Percentiles rank a stretch among this genome's conserved stretches.
phyloP scores from a whole-genome alignment of 2,797 vertebrate species.

The Sebastes glaucus region DNA sequence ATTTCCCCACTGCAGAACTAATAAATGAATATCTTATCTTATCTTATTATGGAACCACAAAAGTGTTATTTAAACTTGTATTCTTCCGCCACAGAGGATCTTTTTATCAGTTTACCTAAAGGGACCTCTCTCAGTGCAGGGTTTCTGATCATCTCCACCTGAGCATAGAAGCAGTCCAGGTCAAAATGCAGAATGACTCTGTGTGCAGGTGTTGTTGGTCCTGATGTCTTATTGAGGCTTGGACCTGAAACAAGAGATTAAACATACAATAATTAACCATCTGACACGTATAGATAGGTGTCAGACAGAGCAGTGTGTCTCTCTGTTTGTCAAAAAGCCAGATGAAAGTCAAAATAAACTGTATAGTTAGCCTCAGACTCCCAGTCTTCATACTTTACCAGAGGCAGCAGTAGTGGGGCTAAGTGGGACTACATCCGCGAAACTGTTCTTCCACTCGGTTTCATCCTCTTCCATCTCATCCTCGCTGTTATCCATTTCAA shows the following conservation, averaged over 20 bases:
- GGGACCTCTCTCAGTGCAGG: slow-evolving; percentile 87
- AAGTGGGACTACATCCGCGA: slow-evolving; percentile 24
- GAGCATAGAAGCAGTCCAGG: slow-evolving; percentile 94
- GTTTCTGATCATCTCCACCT: slow-evolving; percentile 93
- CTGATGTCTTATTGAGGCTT: background rate
- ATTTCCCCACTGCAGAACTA: no score
- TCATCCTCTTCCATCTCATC: slow-evolving; percentile 72
- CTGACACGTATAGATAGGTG: background rate
- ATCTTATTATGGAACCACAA: background rate
- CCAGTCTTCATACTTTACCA: slow-evolving; percentile 44
- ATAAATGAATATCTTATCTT: no score
- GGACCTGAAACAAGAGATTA: slow-evolving; percentile 39
- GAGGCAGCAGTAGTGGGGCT: background rate
- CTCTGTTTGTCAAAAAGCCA: background rate
- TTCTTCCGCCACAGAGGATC: fast-evolving
- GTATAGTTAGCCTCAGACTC: background rate
- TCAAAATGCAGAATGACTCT: slow-evolving; percentile 90
- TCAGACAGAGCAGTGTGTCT: background rate
- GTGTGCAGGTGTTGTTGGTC: background rate
- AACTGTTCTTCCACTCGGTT: slow-evolving; percentile 64
- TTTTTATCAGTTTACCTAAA: slow-evolving; percentile 79
- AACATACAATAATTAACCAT: background rate
- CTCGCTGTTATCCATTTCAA: slow-evolving; percentile 56
- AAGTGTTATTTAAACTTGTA: no score
- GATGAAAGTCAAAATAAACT: background rate